A percentile compares a stretch with the other conserved stretches of the same genome.
phyloP scores from a whole-genome alignment of 2,888 invertebrate species.

The Capitulum mitella region DNA sequence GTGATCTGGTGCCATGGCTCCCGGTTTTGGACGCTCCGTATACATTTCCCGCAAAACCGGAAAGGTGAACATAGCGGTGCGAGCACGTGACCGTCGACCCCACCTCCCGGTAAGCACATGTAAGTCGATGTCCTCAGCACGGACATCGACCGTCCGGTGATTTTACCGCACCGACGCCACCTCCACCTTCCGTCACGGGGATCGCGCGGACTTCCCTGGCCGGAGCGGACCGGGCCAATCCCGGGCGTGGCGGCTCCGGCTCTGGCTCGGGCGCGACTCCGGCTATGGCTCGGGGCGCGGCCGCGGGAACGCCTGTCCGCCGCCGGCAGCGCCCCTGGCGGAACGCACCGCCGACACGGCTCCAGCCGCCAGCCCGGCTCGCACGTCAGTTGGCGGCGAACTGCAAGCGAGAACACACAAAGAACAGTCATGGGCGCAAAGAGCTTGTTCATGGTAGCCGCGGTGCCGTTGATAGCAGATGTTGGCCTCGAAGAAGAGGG shows the following conservation, averaged over 20 bases:
- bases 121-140: no score
- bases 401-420: not conserved
- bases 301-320: not conserved
- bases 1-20: no score
- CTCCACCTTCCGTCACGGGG: no score
- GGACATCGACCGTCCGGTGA: no score
- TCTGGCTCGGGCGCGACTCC: not conserved
- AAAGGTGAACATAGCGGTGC: no score
- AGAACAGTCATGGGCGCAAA: not conserved
- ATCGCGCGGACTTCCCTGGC: no score
- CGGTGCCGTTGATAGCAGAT: not conserved
- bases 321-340: constrained; percentile 18
- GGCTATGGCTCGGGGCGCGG: not conserved
- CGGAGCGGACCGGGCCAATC: not conserved
- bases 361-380: not conserved
- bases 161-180: no score
- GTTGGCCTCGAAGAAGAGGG: not conserved
- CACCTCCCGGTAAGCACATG: no score
- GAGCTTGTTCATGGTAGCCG: not conserved
- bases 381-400: not conserved
- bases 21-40: no score
- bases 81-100: no score
- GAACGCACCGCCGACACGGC: not conserved
- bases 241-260: not conserved
- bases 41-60: no score